phyloP scores from a whole-genome alignment of 2,888 invertebrate genomes.

The Pollenia labialis region DNA sequence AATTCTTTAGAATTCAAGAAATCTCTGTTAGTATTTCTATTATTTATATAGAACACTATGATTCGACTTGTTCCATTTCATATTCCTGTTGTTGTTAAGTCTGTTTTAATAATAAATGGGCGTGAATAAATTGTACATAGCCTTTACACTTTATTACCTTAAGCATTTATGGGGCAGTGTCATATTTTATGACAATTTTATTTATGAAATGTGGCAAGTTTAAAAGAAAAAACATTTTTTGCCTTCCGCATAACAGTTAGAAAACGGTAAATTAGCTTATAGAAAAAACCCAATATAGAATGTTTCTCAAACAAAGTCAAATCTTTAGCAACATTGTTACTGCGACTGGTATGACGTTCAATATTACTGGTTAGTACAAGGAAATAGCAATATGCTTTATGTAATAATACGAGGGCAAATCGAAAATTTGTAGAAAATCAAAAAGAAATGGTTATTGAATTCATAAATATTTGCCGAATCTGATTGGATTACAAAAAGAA shows the following conservation, averaged over 20 bases:
- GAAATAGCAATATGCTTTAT: not conserved
- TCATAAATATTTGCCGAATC: not conserved
- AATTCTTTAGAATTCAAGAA: too few relatives aligned
- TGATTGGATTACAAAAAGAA: too few relatives aligned
- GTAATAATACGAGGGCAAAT: not conserved
- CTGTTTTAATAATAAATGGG: constrained; percentile 32
- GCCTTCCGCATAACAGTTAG: constrained; percentile 50
- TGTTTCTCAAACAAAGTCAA: constrained; percentile 24
- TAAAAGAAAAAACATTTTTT: not conserved
- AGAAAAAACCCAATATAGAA: not conserved
- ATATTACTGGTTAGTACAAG: not conserved
- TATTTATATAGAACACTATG: not conserved
- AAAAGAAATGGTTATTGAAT: not conserved
- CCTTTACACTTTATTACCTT: constrained; percentile 27
- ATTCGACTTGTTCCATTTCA: not conserved
- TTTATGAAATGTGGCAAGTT: constrained; percentile 16
- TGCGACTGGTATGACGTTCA: not conserved
- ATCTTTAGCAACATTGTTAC: not conserved
- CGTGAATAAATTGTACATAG: constrained; percentile 32
- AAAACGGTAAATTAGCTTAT: constrained; percentile 46
- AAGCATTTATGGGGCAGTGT: constrained; percentile 28
- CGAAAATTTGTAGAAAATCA: not conserved
- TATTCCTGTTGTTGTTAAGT: not conserved
- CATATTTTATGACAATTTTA: constrained; percentile 46
- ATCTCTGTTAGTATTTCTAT: not conserved